These are phyloP conservation scores for Monodelphis domestica DNA, from an alignment of 2,797 vertebrate species.

Conservation along the genomic window DNA sequence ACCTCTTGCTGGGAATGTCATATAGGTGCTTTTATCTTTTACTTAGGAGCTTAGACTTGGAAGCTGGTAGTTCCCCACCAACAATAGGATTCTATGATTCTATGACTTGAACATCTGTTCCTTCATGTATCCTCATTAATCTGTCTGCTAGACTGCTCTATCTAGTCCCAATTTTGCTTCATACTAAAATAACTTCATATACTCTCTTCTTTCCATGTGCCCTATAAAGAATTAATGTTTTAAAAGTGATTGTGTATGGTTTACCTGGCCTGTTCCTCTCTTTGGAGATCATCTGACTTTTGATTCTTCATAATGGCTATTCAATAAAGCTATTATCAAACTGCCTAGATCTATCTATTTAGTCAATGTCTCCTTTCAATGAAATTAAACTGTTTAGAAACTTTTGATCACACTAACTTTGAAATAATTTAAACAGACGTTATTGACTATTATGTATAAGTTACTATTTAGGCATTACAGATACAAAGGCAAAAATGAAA, in stretches of 20 bases:
- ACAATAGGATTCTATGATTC: not conserved
- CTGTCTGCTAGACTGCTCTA: not conserved
- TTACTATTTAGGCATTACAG: not conserved
- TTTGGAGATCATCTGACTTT: not conserved
- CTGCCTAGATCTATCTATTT: not conserved
- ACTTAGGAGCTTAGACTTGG: not conserved
- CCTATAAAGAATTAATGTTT: not conserved
- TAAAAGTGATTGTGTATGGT: not conserved
- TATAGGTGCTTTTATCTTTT: not conserved
- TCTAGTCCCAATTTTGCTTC: too few species aligned
- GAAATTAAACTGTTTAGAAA: not conserved
- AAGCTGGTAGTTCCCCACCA: not conserved
- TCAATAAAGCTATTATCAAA: not conserved
- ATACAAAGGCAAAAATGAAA: not conserved
- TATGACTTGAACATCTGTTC: not conserved
- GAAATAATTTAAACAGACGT: not conserved
- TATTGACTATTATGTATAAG: not conserved
- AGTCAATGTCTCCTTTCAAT: not conserved
- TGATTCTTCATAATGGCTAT: not conserved
- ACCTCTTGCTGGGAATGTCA: not conserved
- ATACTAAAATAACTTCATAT: rapidly evolving
- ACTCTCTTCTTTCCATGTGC: not conserved
- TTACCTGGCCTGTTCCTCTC: not conserved
- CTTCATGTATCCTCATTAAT: not conserved
- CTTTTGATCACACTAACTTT: not conserved